Evolutionary conservation across 1,140 invertebrate genomes (phyloP).

Genomic region (Drosophila ohnishii): DNA sequence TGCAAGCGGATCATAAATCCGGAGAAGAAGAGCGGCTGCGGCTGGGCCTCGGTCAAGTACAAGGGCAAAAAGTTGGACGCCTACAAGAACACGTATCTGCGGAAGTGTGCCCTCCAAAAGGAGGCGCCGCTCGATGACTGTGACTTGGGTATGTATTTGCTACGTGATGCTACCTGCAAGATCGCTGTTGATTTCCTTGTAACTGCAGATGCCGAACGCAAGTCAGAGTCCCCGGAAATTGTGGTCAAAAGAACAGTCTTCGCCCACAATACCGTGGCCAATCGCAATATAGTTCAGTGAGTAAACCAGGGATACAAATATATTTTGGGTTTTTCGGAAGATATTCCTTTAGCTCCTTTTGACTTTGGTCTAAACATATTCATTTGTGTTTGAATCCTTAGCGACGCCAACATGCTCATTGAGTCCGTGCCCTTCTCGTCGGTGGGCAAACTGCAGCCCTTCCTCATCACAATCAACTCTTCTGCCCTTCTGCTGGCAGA

Average conservation of each 20-base stretch:
- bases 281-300: constrained; percentile 89
- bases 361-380: background rate
- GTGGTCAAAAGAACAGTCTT: constrained; percentile 86
- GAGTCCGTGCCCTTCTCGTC: constrained; percentile 94
- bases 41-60: constrained; percentile 94
- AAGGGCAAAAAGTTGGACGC: constrained; percentile 93
- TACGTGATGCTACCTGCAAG: no score
- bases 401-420: constrained; percentile 94
- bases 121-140: constrained; percentile 83
- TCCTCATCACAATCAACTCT: constrained; percentile 93
- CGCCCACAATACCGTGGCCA: constrained; percentile 88
- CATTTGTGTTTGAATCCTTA: constrained; percentile 71
- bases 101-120: constrained; percentile 86
- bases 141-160: constrained; percentile 54
- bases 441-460: constrained; percentile 95
- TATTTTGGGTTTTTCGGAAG: background rate
- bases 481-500: constrained; percentile 95
- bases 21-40: constrained; percentile 95
- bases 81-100: constrained; percentile 93
- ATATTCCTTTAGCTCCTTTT: background rate
- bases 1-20: constrained; percentile 96
- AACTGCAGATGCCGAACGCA: constrained; percentile 84
- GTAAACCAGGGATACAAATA: constrained; percentile 48
- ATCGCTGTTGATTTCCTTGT: background rate
- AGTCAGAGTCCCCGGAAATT: constrained; percentile 84